Evolutionary conservation across 2,888 invertebrate species (phyloP), one percentile per base, ranked within the genome.

Genomic region (Empis livida): DNA sequence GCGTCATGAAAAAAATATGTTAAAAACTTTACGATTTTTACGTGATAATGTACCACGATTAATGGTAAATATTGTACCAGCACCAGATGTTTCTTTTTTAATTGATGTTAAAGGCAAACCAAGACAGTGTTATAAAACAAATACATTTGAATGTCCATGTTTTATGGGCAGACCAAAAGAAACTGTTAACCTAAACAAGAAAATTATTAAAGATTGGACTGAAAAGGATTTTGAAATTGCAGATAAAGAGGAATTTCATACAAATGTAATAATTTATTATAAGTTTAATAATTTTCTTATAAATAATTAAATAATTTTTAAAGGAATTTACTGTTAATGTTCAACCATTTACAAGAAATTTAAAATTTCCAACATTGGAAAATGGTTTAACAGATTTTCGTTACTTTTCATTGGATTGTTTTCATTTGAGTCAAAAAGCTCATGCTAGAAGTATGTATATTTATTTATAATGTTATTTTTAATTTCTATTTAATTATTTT

Each of bases 391-490:
- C 68, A 0, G 78, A 80, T 61, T 65, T 68, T 37, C 62, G 71
- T 1, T 77, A 70, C 59, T 60, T 78, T 43, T 74, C 79, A 0
- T 61, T 63, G 35, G 81, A 81, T 58, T 80, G 80, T 59, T 80
- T 80, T 54, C 80, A 81, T 58, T 62, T 78, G 8, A 78, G 76
- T 53, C 79, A 80, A 58, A 76, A 73, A 54, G 70, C 71, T 14
- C 73, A 78, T 51, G 76, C 78, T 3, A 59, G 64, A 63, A 68
- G 78, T 78, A 42, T n/a, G 35, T 35, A n/a, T 8, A n/a, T 13
- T 13, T 35, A 27, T 27, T 27, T 27, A 27, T 27, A n/a, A n/a
- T n/a, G 20, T 5, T 27, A 27, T 27, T 8, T 27, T 27, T 20
- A 27, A 27, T 8, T 27, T 5, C 9, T 8, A 27, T 27, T 20